Conservation (phyloP, 2,113 vertebrate genomes). For the Cololabis saira region DNA sequence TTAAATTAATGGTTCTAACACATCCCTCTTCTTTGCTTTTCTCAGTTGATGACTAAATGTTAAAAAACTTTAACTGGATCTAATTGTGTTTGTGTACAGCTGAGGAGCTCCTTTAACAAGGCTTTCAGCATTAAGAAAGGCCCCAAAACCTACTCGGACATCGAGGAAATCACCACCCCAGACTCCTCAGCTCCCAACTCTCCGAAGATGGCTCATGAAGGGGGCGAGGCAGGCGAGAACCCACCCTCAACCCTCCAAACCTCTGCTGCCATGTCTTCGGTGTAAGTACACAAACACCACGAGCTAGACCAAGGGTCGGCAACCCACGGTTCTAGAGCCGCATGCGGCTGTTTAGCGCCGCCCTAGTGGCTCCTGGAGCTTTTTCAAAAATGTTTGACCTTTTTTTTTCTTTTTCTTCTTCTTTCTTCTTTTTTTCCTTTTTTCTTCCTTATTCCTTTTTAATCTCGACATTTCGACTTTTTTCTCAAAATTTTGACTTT, state of each 20-base stretch:
- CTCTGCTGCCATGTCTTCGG: conserved; percentile 84
- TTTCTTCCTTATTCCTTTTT: too few species aligned
- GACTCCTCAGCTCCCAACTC: conserved; percentile 95
- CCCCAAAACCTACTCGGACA: conserved; percentile 94
- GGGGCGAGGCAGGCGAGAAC: conserved; percentile 73
- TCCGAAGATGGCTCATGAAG: conserved; percentile 87
- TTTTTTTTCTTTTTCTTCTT: too few species aligned
- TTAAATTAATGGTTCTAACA: conserved; percentile 32
- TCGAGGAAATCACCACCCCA: conserved; percentile 93
- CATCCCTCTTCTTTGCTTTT: neutral
- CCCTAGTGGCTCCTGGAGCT: too few species aligned
- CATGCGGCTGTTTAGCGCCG: too few species aligned
- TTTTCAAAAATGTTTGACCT: too few species aligned
- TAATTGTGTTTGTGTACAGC: conserved; percentile 71
- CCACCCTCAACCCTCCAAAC: conserved; percentile 82
- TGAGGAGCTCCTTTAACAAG: conserved; percentile 97
- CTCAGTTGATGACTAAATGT: neutral
- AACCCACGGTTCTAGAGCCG: too few species aligned
- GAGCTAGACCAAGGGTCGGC: too few species aligned
- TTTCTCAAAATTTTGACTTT: too few species aligned
- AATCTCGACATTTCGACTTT: too few species aligned
- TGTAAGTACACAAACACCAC: conserved; percentile 67
- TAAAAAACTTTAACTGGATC: neutral
- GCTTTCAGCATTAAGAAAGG: conserved; percentile 98
- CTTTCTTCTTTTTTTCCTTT: too few species aligned